Percentiles rank a stretch among this genome's conserved stretches.
These are phyloP conservation scores for Tragelaphus strepsiceros DNA, from an alignment of 2,113 vertebrate species.

Conservation along the genomic window DNA sequence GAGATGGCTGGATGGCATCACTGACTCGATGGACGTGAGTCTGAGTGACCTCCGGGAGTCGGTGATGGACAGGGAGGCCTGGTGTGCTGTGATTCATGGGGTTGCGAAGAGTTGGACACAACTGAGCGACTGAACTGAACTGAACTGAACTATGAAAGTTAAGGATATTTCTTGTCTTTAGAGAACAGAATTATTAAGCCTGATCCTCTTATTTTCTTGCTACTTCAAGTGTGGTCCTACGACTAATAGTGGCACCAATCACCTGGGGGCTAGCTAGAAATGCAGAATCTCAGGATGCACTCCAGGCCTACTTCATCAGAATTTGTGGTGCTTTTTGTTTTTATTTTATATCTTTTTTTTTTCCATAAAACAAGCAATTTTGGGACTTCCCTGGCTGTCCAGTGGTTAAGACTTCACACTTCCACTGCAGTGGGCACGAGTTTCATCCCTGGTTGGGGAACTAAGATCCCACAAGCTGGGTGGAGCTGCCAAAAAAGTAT, in stretches of 20 bases:
- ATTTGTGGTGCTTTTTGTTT: neutral
- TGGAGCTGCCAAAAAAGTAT: neutral
- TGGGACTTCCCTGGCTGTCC: neutral
- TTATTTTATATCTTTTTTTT: neutral
- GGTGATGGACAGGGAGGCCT: no score
- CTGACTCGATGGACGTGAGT: no score
- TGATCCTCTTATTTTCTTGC: neutral
- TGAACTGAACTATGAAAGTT: neutral
- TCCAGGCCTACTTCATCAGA: neutral
- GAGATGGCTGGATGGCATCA: no score
- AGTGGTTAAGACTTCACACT: neutral
- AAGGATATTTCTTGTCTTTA: neutral
- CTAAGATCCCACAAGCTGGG: neutral
- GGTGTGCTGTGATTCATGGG: no score
- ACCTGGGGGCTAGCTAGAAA: neutral
- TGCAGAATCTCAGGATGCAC: neutral
- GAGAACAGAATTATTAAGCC: neutral
- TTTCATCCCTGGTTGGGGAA: neutral
- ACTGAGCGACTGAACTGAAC: no score
- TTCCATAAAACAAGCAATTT: neutral
- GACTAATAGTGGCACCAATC: neutral
- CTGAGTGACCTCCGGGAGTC: no score
- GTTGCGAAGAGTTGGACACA: no score
- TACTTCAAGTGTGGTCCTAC: neutral
- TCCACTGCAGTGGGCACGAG: neutral